Percentiles rank a stretch among this genome's conserved stretches.
These are phyloP conservation scores for Drosophila borealis DNA, from an alignment of 2,888 invertebrate genomes.

Conservation along the genomic window DNA sequence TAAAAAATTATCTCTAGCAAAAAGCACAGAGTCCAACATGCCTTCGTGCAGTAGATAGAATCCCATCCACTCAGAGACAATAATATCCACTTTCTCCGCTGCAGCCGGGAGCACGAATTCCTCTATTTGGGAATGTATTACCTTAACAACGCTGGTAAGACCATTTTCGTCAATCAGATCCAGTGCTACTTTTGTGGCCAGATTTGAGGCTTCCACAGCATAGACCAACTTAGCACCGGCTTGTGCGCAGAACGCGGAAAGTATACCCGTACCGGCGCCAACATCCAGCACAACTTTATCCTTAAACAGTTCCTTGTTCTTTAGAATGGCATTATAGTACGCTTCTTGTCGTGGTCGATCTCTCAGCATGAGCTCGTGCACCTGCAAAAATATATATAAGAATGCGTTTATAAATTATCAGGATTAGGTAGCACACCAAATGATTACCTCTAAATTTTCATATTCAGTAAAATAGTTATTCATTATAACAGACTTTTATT, in stretches of 20 bases:
- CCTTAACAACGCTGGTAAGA: conserved; percentile 88
- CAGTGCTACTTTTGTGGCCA: conserved; percentile 88
- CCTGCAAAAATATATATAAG: conserved; percentile 85
- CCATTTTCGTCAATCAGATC: conserved; percentile 90
- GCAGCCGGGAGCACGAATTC: conserved; percentile 88
- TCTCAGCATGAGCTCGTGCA: conserved; percentile 92
- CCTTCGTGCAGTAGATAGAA: conserved; percentile 97
- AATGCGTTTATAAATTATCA: neutral
- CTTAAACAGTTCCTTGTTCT: conserved; percentile 88
- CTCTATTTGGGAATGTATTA: conserved; percentile 84
- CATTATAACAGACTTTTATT: conserved; percentile 19
- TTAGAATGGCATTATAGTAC: conserved; percentile 92
- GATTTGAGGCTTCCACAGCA: conserved; percentile 92
- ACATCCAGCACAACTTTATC: conserved; percentile 94
- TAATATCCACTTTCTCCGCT: conserved; percentile 91
- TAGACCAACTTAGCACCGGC: conserved; percentile 96
- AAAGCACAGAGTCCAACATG: conserved; percentile 96
- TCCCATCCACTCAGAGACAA: conserved; percentile 99
- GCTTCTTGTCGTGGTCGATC: conserved; percentile 91
- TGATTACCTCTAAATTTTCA: conserved; percentile 90
- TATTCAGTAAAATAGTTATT: conserved; percentile 89
- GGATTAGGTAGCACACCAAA: neutral
- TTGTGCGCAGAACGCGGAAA: conserved; percentile 94
- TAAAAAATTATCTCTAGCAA: conserved; percentile 92
- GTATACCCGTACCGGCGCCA: conserved; percentile 94